Conservation (phyloP, 2,113 vertebrate genomes). For the Lepisosteus oculatus region DNA sequence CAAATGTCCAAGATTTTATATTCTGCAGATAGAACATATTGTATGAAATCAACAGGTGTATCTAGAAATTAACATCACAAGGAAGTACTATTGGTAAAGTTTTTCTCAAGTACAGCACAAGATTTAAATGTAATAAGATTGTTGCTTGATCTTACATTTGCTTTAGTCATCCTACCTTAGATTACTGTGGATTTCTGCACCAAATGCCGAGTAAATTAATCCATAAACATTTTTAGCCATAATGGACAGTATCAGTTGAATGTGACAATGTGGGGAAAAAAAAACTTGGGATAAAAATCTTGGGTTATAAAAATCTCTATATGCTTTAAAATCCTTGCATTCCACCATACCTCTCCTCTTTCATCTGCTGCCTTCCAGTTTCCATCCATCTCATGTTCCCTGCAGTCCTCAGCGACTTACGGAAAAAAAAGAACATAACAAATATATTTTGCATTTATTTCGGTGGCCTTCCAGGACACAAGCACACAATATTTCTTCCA, state of each 20-base stretch:
- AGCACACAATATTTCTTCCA: no score
- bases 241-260: constrained; percentile 10
- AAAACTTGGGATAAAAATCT: neutral
- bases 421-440: no score
- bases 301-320: neutral
- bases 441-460: no score
- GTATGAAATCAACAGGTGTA: neutral
- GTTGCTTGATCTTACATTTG: neutral
- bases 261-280: neutral
- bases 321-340: neutral
- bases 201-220: constrained; percentile 12
- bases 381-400: neutral
- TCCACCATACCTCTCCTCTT: neutral
- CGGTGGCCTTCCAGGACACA: no score
- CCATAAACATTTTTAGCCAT: neutral
- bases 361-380: neutral
- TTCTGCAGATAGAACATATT: no score
- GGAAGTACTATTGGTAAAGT: constrained; percentile 15
- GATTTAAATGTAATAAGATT: constrained; percentile 25
- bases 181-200: constrained; percentile 18
- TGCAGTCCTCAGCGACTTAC: neutral
- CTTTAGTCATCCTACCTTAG: constrained; percentile 25
- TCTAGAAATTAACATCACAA: neutral
- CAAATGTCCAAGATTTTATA: no score
- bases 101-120: constrained; percentile 20